Conservation (phyloP, 2,113 vertebrate species). For the Xenus cinereus region DNA sequence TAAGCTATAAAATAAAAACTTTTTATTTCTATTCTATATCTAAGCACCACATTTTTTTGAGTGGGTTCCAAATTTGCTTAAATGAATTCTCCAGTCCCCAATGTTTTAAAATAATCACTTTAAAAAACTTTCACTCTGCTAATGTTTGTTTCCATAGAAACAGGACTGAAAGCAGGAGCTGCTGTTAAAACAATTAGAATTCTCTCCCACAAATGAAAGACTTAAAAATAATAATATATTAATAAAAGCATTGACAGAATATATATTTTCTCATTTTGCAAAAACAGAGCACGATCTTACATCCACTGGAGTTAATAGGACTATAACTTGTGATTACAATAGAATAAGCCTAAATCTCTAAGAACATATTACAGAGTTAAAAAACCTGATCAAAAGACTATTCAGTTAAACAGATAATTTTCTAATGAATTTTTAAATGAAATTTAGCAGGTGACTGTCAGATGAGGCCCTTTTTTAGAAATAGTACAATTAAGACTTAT, state of each 20-base stretch:
- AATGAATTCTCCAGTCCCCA: conserved; percentile 10
- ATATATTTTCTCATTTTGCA: background rate
- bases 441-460: background rate
- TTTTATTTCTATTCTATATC: background rate
- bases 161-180: background rate
- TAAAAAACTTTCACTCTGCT: background rate
- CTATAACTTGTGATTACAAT: background rate
- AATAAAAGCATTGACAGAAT: conserved; percentile 9
- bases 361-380: background rate
- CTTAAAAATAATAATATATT: conserved; percentile 12
- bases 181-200: background rate
- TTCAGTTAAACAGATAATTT: background rate
- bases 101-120: conserved; percentile 35
- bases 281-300: background rate
- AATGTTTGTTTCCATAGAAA: conserved; percentile 64
- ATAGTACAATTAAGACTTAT: background rate
- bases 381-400: background rate
- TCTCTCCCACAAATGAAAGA: background rate
- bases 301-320: background rate
- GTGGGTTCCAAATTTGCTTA: background rate
- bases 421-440: background rate
- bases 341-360: background rate
- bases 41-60: background rate
- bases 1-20: background rate
- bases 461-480: background rate